Conservation (phyloP, 1,140 invertebrate genomes). For the Pogonomyrmex californicus region DNA sequence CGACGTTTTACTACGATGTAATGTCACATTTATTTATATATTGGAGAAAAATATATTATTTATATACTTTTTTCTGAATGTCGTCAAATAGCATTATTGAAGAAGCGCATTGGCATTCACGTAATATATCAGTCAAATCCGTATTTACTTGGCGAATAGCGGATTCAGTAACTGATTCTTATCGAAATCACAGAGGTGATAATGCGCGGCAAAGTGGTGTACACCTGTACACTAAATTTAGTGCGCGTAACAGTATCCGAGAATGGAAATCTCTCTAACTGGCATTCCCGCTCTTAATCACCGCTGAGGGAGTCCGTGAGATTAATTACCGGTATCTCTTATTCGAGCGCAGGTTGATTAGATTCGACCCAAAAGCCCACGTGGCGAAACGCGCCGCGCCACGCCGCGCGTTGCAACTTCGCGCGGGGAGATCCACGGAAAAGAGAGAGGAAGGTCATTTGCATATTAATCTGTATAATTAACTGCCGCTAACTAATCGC, state of each 20-base stretch:
- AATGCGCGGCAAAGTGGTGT: neutral
- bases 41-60: neutral
- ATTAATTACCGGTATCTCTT: slow-evolving; percentile 71
- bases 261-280: slow-evolving; percentile 55
- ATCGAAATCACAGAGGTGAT: neutral
- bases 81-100: neutral
- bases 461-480: slow-evolving; percentile 81
- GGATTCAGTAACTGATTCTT: neutral
- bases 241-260: slow-evolving; percentile 1
- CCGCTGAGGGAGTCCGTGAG: slow-evolving; percentile 52
- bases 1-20: neutral
- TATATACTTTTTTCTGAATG: neutral
- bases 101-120: too few relatives aligned
- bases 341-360: slow-evolving; percentile 60
- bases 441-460: slow-evolving; percentile 67
- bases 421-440: neutral
- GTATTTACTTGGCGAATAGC: neutral
- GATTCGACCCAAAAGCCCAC: slow-evolving; percentile 57
- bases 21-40: neutral
- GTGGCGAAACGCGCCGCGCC: slow-evolving; percentile 43
- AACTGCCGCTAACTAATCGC: slow-evolving; percentile 77
- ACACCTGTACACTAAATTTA: neutral
- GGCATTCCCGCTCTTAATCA: slow-evolving; percentile 34
- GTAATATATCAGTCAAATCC: neutral
- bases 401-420: slow-evolving; percentile 51